Evolutionary conservation across 2,888 invertebrate genomes (phyloP), one percentile per base, ranked within the genome.

Genomic region (Cosmia pyralina): DNA sequence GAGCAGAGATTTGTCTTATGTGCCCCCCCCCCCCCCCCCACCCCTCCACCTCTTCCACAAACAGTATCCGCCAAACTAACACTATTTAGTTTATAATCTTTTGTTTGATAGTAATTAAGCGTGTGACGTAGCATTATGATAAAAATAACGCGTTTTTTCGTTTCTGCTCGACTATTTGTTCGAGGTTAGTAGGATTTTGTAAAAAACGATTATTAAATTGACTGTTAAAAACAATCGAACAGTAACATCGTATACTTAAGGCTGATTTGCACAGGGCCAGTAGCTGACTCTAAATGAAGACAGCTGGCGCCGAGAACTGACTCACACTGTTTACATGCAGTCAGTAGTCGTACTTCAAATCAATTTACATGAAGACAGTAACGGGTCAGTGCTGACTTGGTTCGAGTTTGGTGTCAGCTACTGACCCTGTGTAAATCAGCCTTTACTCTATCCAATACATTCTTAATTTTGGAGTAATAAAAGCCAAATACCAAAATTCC

Each of bases 91-190:
- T 72, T 63, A 57, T 74, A 68, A 66, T 69, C 52, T 69, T 76
- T 79, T 84, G 83, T 79, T 85, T 85, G 79, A 53, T 85, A 77
- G 81, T 83, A 87, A 81, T 86, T 81, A 60, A 41, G 55, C 34
- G 50, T 13, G 34, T 19, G 17, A 17, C 8, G n/a, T 64, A 55
- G 52, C 10, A 34, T 2, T 50, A 22, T 19, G 34, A 19, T 50
- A 10, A 53, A 22, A 34, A 22, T 17, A n/a, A 17, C 13, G 7
- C 19, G n/a, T n/a, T 15, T 34, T n/a, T 41, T 59, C 7, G 8
- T 48, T 59, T 52, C 28, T 41, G 58, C 48, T 69, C 19, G 19
- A 53, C 3, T 22, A 17, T 58, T 55, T 19, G 28, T 28, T 28
- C 28, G 13, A 48, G 17, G 48, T 58, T 57, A 53, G 44, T 28